Percentiles rank a stretch among this genome's conserved stretches.
Evolutionary conservation across 30 jellyfish, hydroid and myxozoan genomes (phyloP).

Genomic region (Chrysaora quinquecirrha): DNA sequence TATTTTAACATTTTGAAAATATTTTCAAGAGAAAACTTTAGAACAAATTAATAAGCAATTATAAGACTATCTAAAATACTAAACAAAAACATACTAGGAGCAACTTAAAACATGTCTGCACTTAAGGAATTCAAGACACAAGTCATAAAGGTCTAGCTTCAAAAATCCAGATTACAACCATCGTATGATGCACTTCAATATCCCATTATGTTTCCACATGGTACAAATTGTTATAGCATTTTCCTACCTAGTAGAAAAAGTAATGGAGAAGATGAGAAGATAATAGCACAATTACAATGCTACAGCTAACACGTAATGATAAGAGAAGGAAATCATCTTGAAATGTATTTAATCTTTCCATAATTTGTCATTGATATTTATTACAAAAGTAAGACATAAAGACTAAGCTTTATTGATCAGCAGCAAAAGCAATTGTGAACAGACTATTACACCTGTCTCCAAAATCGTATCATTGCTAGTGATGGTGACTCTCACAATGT

Average conservation of each 20-base stretch:
- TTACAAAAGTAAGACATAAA: neutral
- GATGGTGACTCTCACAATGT: conserved; percentile 10
- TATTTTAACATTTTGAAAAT: too few relatives aligned
- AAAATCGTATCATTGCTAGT: neutral
- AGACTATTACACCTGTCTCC: neutral
- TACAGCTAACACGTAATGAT: neutral
- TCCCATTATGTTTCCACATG: neutral
- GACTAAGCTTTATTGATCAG: neutral
- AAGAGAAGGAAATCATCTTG: conserved; percentile 1
- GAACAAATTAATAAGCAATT: too few relatives aligned
- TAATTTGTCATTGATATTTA: neutral
- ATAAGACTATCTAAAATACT: too few relatives aligned
- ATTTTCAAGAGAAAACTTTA: too few relatives aligned
- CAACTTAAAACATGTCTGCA: too few relatives aligned
- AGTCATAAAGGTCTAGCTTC: too few relatives aligned
- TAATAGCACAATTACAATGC: neutral
- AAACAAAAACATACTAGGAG: too few relatives aligned
- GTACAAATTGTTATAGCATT: neutral
- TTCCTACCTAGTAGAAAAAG: neutral
- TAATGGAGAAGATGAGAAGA: neutral
- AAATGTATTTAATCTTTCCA: neutral
- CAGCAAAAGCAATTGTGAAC: neutral
- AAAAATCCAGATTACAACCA: neutral
- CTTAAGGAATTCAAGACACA: too few relatives aligned
- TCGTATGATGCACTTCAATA: neutral